phyloP scores from a whole-genome alignment of 2,888 invertebrate species.

The Ochropleura leucogaster region DNA sequence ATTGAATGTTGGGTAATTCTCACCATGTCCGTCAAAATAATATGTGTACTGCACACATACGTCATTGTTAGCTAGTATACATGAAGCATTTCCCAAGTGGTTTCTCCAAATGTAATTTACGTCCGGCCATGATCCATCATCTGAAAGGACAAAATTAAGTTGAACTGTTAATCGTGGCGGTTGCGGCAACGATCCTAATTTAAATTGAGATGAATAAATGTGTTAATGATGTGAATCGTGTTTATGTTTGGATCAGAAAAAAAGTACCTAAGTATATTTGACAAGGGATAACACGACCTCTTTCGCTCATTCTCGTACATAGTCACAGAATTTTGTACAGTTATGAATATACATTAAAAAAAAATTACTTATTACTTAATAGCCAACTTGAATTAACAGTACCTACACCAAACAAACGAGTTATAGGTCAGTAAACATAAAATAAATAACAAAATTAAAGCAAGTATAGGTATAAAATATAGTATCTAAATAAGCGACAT shows the following conservation, averaged over 20 bases:
- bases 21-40: conserved; percentile 91
- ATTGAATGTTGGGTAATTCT: conserved; percentile 57
- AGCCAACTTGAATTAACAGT: too few relatives aligned
- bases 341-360: background rate
- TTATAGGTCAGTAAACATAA: too few relatives aligned
- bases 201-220: background rate
- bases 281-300: background rate
- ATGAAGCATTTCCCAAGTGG: conserved; percentile 88
- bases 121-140: conserved; percentile 92
- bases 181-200: background rate
- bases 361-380: too few relatives aligned
- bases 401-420: too few relatives aligned
- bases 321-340: background rate
- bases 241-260: background rate
- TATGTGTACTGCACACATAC: conserved; percentile 92
- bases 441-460: background rate
- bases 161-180: background rate
- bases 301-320: background rate
- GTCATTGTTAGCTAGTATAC: conserved; percentile 90
- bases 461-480: background rate
- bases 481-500: background rate
- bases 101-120: conserved; percentile 91
- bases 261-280: background rate
- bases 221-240: background rate
- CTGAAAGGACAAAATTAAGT: conserved; percentile 78